Percentiles rank a stretch among this genome's conserved stretches.
Evolutionary conservation across 30 jellyfish, hydroid and myxozoan genomes (phyloP).

Genomic region (Mastigias papua): DNA sequence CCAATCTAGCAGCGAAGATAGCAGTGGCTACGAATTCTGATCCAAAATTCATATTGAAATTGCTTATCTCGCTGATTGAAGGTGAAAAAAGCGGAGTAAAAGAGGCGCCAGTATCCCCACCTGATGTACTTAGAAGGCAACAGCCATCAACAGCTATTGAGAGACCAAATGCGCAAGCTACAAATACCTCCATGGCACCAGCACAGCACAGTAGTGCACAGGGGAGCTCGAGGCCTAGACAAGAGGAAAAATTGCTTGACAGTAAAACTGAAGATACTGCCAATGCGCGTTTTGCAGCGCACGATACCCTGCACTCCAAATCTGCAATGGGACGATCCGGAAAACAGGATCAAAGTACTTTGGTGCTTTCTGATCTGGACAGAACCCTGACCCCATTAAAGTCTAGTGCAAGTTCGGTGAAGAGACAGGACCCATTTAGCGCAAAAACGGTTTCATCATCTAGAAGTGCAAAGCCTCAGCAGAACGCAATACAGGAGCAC

Average conservation of each 20-base stretch:
- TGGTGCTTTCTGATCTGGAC: conserved; percentile 34
- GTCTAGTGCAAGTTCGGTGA: background rate
- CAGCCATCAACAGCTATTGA: background rate
- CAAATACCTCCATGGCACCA: background rate
- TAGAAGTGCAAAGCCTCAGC: background rate
- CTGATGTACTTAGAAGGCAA: background rate
- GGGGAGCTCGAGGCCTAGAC: background rate
- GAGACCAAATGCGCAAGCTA: background rate
- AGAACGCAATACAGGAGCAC: background rate
- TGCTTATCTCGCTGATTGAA: conserved; percentile 33
- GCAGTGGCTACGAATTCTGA: conserved; percentile 59
- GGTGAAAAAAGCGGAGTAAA: conserved; percentile 20
- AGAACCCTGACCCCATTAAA: conserved; percentile 30
- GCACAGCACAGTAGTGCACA: background rate
- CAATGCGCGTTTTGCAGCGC: background rate
- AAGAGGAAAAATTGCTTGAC: background rate
- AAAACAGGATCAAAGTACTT: conserved; percentile 11
- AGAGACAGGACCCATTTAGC: background rate
- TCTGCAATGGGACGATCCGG: background rate
- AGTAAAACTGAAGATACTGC: background rate
- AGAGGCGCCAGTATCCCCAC: background rate
- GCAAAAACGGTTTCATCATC: background rate
- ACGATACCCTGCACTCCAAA: background rate
- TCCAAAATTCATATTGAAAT: conserved; percentile 38
- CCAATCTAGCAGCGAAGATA: conserved; percentile 64